phyloP scores from a whole-genome alignment of 2,113 vertebrate species.

The Cyrtonyx montezumae region DNA sequence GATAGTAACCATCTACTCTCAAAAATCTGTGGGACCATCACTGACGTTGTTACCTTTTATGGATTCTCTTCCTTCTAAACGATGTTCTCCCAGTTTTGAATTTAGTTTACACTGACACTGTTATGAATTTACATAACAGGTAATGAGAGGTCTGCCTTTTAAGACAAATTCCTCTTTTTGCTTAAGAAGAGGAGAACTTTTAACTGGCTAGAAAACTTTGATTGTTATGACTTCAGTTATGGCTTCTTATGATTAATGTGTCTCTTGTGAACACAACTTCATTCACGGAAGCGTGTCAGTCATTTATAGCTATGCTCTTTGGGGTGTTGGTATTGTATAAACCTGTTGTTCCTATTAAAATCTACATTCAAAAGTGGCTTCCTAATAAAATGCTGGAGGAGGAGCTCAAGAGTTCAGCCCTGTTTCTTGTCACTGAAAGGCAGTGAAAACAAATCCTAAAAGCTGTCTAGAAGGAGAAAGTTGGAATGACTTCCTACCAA shows the following conservation, averaged over 20 bases:
- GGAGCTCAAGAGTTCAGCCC: neutral
- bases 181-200: neutral
- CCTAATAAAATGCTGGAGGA: neutral
- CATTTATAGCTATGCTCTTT: neutral
- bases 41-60: neutral
- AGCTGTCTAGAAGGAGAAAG: neutral
- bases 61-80: neutral
- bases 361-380: neutral
- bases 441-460: neutral
- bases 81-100: neutral
- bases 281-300: neutral
- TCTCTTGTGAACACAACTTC: neutral
- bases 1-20: neutral
- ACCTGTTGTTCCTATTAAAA: neutral
- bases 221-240: neutral
- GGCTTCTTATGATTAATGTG: neutral
- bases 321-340: neutral
- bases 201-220: neutral
- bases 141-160: neutral
- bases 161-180: neutral
- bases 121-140: neutral
- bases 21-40: neutral
- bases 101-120: neutral
- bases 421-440: neutral
- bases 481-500: neutral